These are phyloP conservation scores for Popillia japonica DNA, from an alignment of 1,140 invertebrate species.

Conservation along the genomic window DNA sequence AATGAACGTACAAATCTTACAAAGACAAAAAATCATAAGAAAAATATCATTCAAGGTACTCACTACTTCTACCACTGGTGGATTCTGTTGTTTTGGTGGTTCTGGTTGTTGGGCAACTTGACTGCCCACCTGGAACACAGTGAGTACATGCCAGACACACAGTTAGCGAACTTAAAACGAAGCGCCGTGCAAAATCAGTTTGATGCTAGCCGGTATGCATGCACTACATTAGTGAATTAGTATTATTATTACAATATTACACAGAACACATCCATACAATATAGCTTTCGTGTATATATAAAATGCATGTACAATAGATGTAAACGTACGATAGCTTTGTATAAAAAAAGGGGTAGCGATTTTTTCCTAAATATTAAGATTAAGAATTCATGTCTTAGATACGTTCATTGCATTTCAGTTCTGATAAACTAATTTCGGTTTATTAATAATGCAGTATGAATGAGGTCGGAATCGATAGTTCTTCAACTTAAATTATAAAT, in stretches of 20 bases:
- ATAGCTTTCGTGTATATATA: no score
- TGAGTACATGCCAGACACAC: constrained; percentile 43
- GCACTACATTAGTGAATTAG: constrained; percentile 26
- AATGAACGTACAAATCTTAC: constrained; percentile 28
- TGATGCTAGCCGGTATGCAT: constrained; percentile 16
- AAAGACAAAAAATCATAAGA: background rate
- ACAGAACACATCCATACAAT: no score
- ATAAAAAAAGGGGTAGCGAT: no score
- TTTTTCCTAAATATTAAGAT: no score
- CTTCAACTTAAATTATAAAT: no score
- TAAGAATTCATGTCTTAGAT: no score
- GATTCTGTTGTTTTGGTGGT: constrained; percentile 58
- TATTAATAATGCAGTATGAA: no score
- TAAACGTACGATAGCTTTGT: background rate
- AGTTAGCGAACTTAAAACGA: constrained; percentile 39
- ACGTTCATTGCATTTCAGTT: no score
- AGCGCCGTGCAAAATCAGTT: constrained; percentile 32
- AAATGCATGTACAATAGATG: background rate
- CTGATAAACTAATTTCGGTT: no score
- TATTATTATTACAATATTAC: background rate
- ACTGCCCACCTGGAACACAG: constrained; percentile 62
- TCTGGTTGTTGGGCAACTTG: constrained; percentile 64
- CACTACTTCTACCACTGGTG: constrained; percentile 63
- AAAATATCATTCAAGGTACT: constrained; percentile 48
- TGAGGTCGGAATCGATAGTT: no score